Evolutionary conservation across 2,888 invertebrate genomes (phyloP).

Genomic region (Caenorhabditis sp.): DNA sequence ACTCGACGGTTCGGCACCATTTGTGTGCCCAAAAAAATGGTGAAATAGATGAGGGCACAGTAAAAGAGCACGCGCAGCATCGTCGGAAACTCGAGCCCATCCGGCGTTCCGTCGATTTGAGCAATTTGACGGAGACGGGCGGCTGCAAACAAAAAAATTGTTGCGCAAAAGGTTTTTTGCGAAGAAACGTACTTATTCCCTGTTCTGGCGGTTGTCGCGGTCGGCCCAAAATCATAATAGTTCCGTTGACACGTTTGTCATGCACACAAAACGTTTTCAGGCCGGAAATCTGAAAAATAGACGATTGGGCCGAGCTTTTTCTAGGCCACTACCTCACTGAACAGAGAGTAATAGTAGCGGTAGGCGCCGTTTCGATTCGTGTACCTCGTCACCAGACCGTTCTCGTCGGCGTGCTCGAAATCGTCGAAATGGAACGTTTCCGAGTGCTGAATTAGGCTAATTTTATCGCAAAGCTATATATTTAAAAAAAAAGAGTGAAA

Average conservation of each 20-base stretch:
- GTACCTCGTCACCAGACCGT: slow-evolving; percentile 28
- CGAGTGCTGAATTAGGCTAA: not conserved
- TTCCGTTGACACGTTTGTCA: slow-evolving; percentile 22
- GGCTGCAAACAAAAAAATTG: slow-evolving; percentile 6
- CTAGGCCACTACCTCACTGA: slow-evolving; percentile 44
- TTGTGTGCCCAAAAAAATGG: slow-evolving; percentile 21
- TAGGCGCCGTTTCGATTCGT: not conserved
- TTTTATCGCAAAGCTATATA: no score
- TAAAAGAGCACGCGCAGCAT: slow-evolving; percentile 34
- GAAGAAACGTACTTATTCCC: slow-evolving; percentile 3
- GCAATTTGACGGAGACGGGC: not conserved
- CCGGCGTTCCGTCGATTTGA: not conserved
- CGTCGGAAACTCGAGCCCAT: slow-evolving; percentile 22
- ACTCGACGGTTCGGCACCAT: slow-evolving; percentile 22
- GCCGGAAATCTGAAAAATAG: slow-evolving; percentile 24
- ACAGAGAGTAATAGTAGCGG: slow-evolving; percentile 40
- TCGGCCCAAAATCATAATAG: slow-evolving; percentile 27
- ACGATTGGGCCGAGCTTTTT: no score
- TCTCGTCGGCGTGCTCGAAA: slow-evolving; percentile 34
- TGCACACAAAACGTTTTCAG: slow-evolving; percentile 32
- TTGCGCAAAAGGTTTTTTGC: not conserved
- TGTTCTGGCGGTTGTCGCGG: not conserved
- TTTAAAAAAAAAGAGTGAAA: not conserved
- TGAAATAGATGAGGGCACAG: slow-evolving; percentile 27
- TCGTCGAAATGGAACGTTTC: slow-evolving; percentile 11